Percentiles rank a stretch among this genome's conserved stretches.
phyloP scores from a whole-genome alignment of 2,888 invertebrate genomes.

The Cenopis cana region DNA sequence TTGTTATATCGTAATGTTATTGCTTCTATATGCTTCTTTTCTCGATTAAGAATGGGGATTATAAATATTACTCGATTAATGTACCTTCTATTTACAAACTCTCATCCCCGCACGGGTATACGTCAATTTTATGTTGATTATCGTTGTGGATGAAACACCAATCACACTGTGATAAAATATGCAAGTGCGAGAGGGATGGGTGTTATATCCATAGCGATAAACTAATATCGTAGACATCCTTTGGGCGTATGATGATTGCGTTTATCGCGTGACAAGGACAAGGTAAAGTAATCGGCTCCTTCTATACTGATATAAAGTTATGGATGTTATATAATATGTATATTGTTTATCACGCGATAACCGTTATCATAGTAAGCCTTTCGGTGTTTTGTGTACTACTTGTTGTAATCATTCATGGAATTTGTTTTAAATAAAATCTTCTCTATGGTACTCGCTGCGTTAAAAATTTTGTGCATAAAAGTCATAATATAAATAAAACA shows the following conservation, averaged over 20 bases:
- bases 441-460: not conserved
- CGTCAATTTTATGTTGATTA: not conserved
- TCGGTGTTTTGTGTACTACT: not conserved
- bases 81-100: not conserved
- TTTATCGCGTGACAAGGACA: not conserved
- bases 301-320: not conserved
- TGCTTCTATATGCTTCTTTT: conserved; percentile 6
- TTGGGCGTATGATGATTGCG: not conserved
- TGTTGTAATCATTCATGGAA: not conserved
- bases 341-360: not conserved
- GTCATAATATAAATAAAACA: not conserved
- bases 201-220: conserved; percentile 1
- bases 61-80: not conserved
- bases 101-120: not conserved
- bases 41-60: not conserved
- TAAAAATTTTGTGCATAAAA: not conserved
- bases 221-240: not conserved
- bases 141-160: not conserved
- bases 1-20: not conserved
- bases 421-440: conserved; percentile 33
- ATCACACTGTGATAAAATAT: not conserved
- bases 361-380: not conserved
- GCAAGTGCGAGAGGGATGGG: not conserved
- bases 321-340: not conserved
- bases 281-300: not conserved